Percentiles rank a stretch among this genome's conserved stretches.
Evolutionary conservation across 2,113 vertebrate species (phyloP).

Genomic region (Amazona guildingii): DNA sequence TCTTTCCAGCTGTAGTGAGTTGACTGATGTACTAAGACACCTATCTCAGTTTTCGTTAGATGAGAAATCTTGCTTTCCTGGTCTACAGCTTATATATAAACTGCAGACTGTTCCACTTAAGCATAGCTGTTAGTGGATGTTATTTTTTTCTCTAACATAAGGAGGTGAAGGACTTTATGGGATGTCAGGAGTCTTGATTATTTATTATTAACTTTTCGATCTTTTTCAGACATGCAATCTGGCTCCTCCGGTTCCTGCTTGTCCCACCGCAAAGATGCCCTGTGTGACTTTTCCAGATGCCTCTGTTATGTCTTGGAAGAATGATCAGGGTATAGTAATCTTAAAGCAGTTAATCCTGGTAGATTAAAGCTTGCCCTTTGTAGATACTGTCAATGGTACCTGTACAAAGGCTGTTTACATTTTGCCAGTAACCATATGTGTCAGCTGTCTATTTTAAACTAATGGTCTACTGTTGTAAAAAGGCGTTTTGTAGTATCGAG

Average conservation of each 20-base stretch:
- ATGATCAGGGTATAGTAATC: conserved; percentile 67
- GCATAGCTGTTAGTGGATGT: not conserved
- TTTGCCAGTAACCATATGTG: not conserved
- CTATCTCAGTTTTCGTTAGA: not conserved
- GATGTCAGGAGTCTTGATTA: not conserved
- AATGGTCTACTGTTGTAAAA: not conserved
- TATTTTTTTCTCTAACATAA: not conserved
- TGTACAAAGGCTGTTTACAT: not conserved
- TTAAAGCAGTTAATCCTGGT: not conserved
- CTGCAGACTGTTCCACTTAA: not conserved
- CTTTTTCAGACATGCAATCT: not conserved
- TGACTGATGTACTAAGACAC: not conserved
- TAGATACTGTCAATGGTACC: not conserved
- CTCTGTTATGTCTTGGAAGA: conserved; percentile 33
- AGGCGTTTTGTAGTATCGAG: not conserved
- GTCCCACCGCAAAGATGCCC: not conserved
- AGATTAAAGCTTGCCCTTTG: not conserved
- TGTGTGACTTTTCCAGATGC: conserved; percentile 27
- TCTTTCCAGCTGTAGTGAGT: not conserved
- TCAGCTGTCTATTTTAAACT: not conserved
- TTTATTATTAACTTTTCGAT: not conserved
- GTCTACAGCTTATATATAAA: not conserved
- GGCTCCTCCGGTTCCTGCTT: not conserved
- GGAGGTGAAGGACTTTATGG: not conserved
- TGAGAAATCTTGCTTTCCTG: not conserved